Evolutionary conservation across 2,113 vertebrate genomes (phyloP).

Genomic region (Caranx melampygus): DNA sequence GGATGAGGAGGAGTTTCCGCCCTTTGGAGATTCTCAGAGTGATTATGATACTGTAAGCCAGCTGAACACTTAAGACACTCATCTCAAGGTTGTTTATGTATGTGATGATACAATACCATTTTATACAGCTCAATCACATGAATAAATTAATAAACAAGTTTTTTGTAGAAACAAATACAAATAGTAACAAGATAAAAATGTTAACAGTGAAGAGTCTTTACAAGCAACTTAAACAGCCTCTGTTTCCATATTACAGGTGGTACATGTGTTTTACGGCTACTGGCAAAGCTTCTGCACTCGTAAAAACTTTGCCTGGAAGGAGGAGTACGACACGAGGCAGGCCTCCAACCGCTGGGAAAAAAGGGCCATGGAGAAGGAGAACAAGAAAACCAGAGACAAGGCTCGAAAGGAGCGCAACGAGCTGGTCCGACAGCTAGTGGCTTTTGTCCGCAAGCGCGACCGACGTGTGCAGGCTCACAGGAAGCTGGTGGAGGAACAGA

Average conservation of each 20-base stretch:
- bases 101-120: neutral
- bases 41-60: slow-evolving; percentile 93
- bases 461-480: slow-evolving; percentile 93
- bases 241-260: slow-evolving; percentile 82
- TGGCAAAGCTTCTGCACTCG: slow-evolving; percentile 98
- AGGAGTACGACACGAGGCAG: slow-evolving; percentile 95
- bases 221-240: neutral
- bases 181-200: neutral
- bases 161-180: neutral
- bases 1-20: slow-evolving; percentile 86
- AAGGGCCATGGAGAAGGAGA: slow-evolving; percentile 98
- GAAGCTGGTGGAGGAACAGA: slow-evolving; percentile 93
- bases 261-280: slow-evolving; percentile 94
- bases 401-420: slow-evolving; percentile 93
- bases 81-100: neutral
- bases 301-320: slow-evolving; percentile 96
- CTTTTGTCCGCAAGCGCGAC: slow-evolving; percentile 94
- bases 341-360: slow-evolving; percentile 98
- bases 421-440: slow-evolving; percentile 91
- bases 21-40: slow-evolving; percentile 92
- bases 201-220: neutral
- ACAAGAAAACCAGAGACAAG: slow-evolving; percentile 93
- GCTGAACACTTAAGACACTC: neutral
- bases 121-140: neutral
- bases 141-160: neutral